These are phyloP conservation scores for Apamea anceps DNA, from an alignment of 2,888 invertebrate genomes.

Conservation along the genomic window DNA sequence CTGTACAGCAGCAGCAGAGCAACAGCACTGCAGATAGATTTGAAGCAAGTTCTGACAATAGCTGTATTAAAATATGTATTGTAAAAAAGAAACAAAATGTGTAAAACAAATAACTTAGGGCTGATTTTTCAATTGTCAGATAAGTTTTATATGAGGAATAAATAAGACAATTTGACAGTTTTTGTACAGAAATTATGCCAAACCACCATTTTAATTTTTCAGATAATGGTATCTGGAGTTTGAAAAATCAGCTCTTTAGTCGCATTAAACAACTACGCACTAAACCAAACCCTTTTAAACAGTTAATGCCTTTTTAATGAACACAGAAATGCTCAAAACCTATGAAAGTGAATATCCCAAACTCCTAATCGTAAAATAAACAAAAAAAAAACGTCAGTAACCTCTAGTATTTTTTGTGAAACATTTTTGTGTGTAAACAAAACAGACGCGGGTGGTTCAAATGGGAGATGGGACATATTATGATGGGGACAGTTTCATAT, in stretches of 20 bases:
- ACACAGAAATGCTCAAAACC: constrained; percentile 8
- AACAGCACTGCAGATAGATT: not conserved
- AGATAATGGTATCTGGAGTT: not conserved
- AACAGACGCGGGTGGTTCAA: constrained; percentile 63
- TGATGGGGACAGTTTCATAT: constrained; percentile 52
- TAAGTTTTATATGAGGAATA: too few relatives aligned
- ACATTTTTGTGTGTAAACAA: constrained; percentile 56
- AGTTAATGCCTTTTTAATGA: too few relatives aligned
- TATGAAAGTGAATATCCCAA: constrained; percentile 25
- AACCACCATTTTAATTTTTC: not conserved
- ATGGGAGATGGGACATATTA: constrained; percentile 59
- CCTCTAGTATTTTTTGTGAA: constrained; percentile 46
- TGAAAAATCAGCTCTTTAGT: not conserved
- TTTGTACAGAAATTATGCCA: not conserved
- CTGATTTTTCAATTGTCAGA: not conserved
- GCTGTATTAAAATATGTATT: not conserved
- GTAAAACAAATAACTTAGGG: not conserved
- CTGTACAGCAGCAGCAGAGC: not conserved
- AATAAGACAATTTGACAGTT: not conserved
- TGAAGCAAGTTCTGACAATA: not conserved
- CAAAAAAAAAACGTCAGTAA: constrained; percentile 21
- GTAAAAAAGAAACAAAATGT: not conserved
- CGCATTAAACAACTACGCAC: not conserved
- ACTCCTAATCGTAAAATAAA: constrained; percentile 20
- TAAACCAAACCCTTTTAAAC: constrained; percentile 8